phyloP scores from a whole-genome alignment of 1,140 invertebrate genomes.

The Oryctes rhinoceros region DNA sequence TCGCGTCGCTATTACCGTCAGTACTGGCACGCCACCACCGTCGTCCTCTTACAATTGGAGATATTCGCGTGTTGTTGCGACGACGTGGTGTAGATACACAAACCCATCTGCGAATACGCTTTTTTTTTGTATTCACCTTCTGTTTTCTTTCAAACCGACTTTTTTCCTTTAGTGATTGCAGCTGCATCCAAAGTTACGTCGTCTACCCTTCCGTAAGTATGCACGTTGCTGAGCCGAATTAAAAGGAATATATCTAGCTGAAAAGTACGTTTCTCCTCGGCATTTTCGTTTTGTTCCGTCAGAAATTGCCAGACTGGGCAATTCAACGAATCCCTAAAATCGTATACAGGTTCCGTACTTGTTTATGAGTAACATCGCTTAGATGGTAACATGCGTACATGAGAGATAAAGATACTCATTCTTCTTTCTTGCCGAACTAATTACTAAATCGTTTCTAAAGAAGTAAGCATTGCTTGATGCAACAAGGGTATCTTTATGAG shows the following conservation, averaged over 20 bases:
- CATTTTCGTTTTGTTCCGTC: neutral
- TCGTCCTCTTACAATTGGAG: neutral
- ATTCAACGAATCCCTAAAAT: neutral
- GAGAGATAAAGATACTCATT: too few species aligned
- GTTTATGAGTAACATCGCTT: too few species aligned
- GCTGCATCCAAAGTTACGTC: neutral
- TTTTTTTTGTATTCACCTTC: conserved; percentile 2
- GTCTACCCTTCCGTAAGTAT: neutral
- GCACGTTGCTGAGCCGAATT: neutral
- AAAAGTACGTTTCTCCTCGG: neutral
- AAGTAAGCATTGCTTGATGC: too few species aligned
- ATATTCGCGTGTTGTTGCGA: neutral
- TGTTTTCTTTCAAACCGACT: conserved; percentile 18
- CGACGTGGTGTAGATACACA: conserved; percentile 8
- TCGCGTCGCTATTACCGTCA: neutral
- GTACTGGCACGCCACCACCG: neutral
- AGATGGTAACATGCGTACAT: too few species aligned
- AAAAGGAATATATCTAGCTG: conserved; percentile 22
- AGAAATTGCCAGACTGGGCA: neutral
- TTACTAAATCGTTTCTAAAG: too few species aligned
- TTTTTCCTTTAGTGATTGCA: neutral
- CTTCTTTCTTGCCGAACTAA: too few species aligned
- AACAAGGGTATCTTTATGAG: too few species aligned
- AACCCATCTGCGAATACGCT: conserved; percentile 20
- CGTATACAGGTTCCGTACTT: too few species aligned